A percentile compares a stretch with the other conserved stretches of the same genome.
These are phyloP conservation scores for Apamea sordens DNA, from an alignment of 2,888 invertebrate genomes.

Conservation along the genomic window DNA sequence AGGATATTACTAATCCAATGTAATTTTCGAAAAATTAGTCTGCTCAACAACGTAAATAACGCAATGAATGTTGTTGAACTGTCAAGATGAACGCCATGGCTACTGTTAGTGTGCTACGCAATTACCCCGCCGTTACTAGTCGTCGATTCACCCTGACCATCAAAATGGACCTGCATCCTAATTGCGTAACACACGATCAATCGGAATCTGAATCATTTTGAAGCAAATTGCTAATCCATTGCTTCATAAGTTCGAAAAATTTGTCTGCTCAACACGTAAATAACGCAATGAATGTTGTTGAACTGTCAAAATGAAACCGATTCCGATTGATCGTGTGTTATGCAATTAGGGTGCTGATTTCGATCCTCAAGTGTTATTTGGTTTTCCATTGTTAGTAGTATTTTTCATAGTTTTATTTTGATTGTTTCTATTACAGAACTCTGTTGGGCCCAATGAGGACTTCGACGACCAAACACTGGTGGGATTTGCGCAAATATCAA, in stretches of 20 bases:
- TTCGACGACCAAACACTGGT: conserved; percentile 98
- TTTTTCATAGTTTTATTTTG: background rate
- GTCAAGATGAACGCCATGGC: background rate
- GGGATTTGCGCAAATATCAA: conserved; percentile 99
- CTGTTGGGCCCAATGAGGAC: conserved; percentile 92
- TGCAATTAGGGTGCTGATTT: too few species aligned
- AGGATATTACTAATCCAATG: background rate
- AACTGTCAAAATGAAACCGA: too few species aligned
- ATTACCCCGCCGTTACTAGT: background rate
- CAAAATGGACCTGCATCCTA: background rate
- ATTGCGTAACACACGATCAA: too few species aligned
- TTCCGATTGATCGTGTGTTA: too few species aligned
- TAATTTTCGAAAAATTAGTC: background rate
- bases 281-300: too few species aligned
- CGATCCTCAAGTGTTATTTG: background rate
- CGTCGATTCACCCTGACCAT: background rate
- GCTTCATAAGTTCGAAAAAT: too few species aligned
- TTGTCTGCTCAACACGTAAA: too few species aligned
- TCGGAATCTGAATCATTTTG: too few species aligned
- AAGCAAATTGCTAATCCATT: too few species aligned
- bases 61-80: background rate
- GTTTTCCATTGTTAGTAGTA: background rate
- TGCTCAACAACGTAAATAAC: background rate
- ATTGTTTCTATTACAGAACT: conserved; percentile 91
- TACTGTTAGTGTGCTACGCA: too few species aligned